Conservation (phyloP, 2,888 invertebrate species). For the Linnaemya tessellans region DNA sequence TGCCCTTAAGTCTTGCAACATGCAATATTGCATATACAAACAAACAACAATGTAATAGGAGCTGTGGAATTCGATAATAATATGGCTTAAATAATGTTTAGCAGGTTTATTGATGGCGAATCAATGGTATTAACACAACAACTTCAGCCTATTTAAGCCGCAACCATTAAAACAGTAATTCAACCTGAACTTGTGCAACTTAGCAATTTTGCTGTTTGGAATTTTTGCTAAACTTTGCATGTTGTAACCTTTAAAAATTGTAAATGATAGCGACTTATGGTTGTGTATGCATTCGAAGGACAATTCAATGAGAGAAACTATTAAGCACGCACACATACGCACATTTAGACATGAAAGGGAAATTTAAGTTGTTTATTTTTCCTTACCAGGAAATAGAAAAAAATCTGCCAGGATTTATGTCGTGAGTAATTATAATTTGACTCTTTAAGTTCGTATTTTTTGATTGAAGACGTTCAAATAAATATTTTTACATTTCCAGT, state of each 20-base stretch:
- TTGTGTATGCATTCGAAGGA: slow-evolving; percentile 6
- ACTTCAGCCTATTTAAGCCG: slow-evolving; percentile 16
- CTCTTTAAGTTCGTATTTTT: no score
- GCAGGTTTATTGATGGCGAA: slow-evolving; percentile 41
- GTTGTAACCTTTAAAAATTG: slow-evolving; percentile 8
- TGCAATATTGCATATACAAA: background rate
- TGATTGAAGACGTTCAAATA: no score
- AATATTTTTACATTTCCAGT: no score
- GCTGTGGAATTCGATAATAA: background rate
- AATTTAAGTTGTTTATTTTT: background rate
- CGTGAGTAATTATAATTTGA: no score
- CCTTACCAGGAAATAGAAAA: no score
- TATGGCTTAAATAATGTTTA: slow-evolving; percentile 52
- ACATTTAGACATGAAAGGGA: background rate
- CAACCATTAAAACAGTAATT: slow-evolving; percentile 21
- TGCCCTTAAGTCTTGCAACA: slow-evolving; percentile 8
- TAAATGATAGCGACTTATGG: background rate
- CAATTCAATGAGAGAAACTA: slow-evolving; percentile 16
- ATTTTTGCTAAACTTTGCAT: slow-evolving; percentile 2
- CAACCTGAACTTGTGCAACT: background rate
- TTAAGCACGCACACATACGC: background rate
- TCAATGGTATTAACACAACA: slow-evolving; percentile 49
- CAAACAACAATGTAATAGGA: slow-evolving; percentile 1
- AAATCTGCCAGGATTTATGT: no score
- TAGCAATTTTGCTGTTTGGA: background rate